Percentiles rank a stretch among this genome's conserved stretches.
Evolutionary conservation across 92 coral and sea anemone genomes (phyloP).

Genomic region (Plumapathes pennacea): DNA sequence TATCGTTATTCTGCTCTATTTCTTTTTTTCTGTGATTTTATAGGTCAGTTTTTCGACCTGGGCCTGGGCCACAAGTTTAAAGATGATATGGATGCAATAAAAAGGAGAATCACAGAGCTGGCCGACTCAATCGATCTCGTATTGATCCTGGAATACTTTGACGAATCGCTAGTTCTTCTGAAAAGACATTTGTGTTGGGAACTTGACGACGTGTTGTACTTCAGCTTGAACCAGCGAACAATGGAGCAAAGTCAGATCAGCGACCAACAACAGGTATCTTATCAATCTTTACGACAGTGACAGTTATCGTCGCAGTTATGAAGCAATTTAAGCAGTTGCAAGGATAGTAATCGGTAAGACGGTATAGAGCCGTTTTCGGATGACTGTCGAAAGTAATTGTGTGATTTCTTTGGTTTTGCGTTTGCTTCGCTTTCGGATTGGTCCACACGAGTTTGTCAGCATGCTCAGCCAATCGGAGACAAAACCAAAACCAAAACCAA

Average conservation of each 20-base stretch:
- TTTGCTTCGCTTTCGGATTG: no score
- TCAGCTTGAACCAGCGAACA: constrained; percentile 52
- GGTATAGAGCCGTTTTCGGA: no score
- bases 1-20: no score
- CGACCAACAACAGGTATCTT: constrained; percentile 46
- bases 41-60: constrained; percentile 80
- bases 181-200: constrained; percentile 86
- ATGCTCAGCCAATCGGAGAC: no score
- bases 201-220: constrained; percentile 69
- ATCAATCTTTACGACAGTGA: background rate
- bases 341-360: no score
- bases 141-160: constrained; percentile 77
- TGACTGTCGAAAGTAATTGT: no score
- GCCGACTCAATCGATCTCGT: constrained; percentile 66
- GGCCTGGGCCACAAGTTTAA: constrained; percentile 69
- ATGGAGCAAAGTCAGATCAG: constrained; percentile 63
- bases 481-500: no score
- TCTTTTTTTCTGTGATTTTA: background rate
- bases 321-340: no score
- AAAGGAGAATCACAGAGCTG: constrained; percentile 56
- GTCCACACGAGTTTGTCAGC: no score
- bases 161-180: constrained; percentile 85
- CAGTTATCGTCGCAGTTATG: no score
- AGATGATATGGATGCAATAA: constrained; percentile 34
- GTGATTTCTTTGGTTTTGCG: no score